A percentile compares a stretch with the other conserved stretches of the same genome.
Conservation (phyloP, 2,888 invertebrate species). For the Eurytoma adleriae region DNA sequence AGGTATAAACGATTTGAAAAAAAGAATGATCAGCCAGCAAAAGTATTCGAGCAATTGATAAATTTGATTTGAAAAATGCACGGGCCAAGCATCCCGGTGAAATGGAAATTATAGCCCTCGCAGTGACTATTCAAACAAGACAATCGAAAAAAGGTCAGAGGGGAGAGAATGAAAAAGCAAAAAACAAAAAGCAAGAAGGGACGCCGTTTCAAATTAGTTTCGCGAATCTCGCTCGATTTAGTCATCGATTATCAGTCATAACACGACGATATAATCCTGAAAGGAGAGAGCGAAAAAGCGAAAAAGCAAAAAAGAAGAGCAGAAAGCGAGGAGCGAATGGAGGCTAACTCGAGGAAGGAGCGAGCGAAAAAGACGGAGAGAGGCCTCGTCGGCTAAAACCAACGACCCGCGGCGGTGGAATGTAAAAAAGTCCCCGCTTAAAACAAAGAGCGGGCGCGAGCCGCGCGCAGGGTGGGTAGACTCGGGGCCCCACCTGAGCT, state of each 20-base stretch:
- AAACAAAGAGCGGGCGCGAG: slow-evolving; percentile 52
- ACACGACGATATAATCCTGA: slow-evolving; percentile 49
- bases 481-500: background rate
- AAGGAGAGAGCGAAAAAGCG: slow-evolving; percentile 8
- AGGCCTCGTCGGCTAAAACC: slow-evolving; percentile 36
- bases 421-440: slow-evolving; percentile 52
- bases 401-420: slow-evolving; percentile 56
- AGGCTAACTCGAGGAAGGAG: background rate
- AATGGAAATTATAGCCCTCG: slow-evolving; percentile 6
- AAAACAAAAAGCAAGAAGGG: background rate
- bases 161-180: background rate
- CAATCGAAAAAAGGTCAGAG: background rate
- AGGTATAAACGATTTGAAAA: too few relatives aligned
- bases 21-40: background rate
- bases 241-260: slow-evolving; percentile 59
- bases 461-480: slow-evolving; percentile 9
- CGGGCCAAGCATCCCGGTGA: slow-evolving; percentile 2
- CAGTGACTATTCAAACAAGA: background rate
- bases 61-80: background rate
- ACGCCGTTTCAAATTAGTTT: slow-evolving; percentile 54
- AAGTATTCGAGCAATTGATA: background rate
- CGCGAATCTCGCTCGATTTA: slow-evolving; percentile 55
- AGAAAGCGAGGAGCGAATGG: background rate
- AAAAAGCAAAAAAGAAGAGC: background rate
- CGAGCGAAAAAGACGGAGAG: slow-evolving; percentile 4